Conservation (phyloP, 2,113 vertebrate species). For the Galbula dea region DNA sequence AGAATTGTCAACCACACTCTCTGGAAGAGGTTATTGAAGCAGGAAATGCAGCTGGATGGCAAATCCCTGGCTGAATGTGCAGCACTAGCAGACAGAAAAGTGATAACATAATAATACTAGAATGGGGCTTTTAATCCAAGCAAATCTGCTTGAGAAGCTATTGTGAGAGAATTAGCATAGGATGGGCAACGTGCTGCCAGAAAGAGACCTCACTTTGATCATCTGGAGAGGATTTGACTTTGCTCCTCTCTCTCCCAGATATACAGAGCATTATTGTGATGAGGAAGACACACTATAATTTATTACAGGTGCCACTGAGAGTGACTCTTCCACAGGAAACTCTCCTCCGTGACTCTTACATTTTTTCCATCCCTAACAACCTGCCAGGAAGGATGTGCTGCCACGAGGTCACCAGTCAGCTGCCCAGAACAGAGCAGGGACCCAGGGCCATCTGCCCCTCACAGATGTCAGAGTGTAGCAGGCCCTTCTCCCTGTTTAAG, state of each 20-base stretch:
- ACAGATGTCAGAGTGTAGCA: not conserved
- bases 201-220: not conserved
- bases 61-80: slow-evolving; percentile 3
- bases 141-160: slow-evolving; percentile 35
- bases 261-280: not conserved
- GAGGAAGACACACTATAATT: not conserved
- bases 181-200: not conserved
- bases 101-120: not conserved
- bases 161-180: slow-evolving; percentile 30
- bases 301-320: not conserved
- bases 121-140: slow-evolving; percentile 29
- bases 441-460: not conserved
- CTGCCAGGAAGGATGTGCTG: not conserved
- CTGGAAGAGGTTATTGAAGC: not conserved
- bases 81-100: slow-evolving; percentile 3
- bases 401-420: not conserved
- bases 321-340: not conserved
- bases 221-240: not conserved
- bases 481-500: not conserved
- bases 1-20: not conserved
- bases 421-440: not conserved
- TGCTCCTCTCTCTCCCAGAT: not conserved
- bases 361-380: not conserved
- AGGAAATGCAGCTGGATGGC: slow-evolving; percentile 3
- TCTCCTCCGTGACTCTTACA: not conserved